These are phyloP conservation scores for roundworm (Caenorhabditis elegans) DNA, from an alignment of 1,140 invertebrate species.

Conservation along the genomic window WBcel235 BX284605.5:10949501-10950000, in stretches of 20 bases:
- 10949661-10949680: background rate
- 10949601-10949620: no score
- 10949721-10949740: constrained; percentile 8
- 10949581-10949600: no score
- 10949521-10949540: no score
- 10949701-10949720: background rate
- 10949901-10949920: constrained; percentile 8
- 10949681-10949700: constrained; percentile 1
- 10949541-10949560: no score
- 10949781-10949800: constrained; percentile 25
- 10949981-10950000: background rate
- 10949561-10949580: no score
- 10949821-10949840: constrained; percentile 6
- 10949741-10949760: background rate
- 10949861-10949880: constrained; percentile 6
- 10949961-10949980: constrained; percentile 5
- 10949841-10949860: background rate
- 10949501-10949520: no score
- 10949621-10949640: no score
- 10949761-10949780: constrained; percentile 26
- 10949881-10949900: background rate
- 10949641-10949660: background rate
- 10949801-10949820: background rate
- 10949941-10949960: constrained; percentile 7
- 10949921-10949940: background rate